Base-by-base conservation (phyloP, 2,113 vertebrate species). In the Upupa epops region DNA sequence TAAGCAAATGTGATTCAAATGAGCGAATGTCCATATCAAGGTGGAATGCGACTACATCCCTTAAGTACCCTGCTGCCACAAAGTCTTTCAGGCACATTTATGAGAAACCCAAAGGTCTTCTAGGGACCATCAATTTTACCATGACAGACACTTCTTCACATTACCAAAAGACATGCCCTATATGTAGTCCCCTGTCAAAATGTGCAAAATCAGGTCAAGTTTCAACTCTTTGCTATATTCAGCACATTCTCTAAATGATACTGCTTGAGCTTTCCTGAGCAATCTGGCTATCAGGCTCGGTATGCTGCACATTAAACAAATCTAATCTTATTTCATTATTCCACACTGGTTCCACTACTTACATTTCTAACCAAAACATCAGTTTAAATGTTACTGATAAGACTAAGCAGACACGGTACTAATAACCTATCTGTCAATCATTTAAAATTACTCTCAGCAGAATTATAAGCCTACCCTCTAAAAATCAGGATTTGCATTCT, bases 341-440 rank as follows among this genome's bases (percentile, higher is more conserved):
- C 94, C 60, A 58, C 21, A 42, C 92, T 88, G 89, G 86, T 88
- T 95, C 93, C 92, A 90, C 94, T 37, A 81, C 72, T 86, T 91
- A 95, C 60, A 93, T 88, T 96, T 95, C 89, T 95, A 96, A 92
- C 96, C 94, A 93, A 91, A 94, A 92, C 80, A 93, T 94, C 86
- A 29, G 82, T 94, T 96, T 96, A 97, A 97, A 97, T 94, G 95
- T 96, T 92, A 92, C 95, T 90, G 85, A 93, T 94, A 96, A 96
- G 92, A 96, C 70, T 83, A 93, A 95, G 95, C 64, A 95, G 89
- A 89, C 80, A 85, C 4, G 69, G 74, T 89, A 91, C 93, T 97
- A 96, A 97, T 95, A 96, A 95, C 70, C 91, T 92, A 95, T 48
- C 95, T 97, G 92, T 94, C 97, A 97, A 94, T 97, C 97, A 97